Percentiles rank a stretch among this genome's conserved stretches.
Evolutionary conservation across 2,888 invertebrate species (phyloP).

Genomic region (Hesperia comma): DNA sequence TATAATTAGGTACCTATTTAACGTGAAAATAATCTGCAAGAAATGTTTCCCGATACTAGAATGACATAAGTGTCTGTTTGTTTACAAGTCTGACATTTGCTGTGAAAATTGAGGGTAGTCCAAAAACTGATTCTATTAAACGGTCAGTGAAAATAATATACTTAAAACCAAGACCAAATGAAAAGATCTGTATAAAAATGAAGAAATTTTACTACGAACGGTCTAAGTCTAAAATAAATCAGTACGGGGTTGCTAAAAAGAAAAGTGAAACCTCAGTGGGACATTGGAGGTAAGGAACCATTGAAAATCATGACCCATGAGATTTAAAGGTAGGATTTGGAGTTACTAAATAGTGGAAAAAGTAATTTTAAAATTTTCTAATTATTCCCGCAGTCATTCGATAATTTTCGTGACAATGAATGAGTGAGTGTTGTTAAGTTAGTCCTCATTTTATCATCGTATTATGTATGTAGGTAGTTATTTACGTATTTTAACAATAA

Average conservation of each 20-base stretch:
- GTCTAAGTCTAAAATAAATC: constrained; percentile 10
- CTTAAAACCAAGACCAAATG: too few species aligned
- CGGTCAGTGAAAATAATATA: background rate
- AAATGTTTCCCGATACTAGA: too few species aligned
- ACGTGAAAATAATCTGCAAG: too few species aligned
- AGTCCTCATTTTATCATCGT: too few species aligned
- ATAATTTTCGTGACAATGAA: background rate
- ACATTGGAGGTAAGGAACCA: constrained; percentile 25
- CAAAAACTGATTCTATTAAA: background rate
- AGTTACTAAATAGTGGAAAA: background rate
- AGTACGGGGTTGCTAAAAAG: constrained; percentile 8
- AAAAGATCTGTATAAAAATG: background rate
- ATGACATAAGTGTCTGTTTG: too few species aligned
- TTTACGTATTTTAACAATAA: too few species aligned
- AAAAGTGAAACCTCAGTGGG: constrained; percentile 5
- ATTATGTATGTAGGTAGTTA: too few species aligned
- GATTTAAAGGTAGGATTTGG: background rate
- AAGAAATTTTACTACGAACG: constrained; percentile 8
- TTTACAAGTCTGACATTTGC: background rate
- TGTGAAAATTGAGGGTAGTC: background rate
- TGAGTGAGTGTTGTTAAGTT: background rate
- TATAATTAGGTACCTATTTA: too few species aligned
- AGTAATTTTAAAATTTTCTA: background rate
- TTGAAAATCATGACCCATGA: constrained; percentile 3
- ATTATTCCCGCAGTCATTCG: too few species aligned